These are phyloP conservation scores for Pectinophora gossypiella DNA, from an alignment of 1,140 invertebrate species.

Conservation along the genomic window DNA sequence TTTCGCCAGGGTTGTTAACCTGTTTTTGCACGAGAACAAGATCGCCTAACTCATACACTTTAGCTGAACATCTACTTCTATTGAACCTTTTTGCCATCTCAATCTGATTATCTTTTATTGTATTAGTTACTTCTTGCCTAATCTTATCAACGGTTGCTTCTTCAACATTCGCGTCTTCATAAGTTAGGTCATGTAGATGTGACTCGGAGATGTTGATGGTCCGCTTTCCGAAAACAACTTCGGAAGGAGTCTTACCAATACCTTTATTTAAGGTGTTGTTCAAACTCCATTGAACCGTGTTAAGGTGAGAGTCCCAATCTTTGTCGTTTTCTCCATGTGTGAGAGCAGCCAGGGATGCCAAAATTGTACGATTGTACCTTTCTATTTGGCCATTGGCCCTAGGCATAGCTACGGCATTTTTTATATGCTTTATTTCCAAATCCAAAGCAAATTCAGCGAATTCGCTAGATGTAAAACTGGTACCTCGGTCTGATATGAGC, in stretches of 20 bases:
- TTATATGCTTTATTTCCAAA: slow-evolving; percentile 1
- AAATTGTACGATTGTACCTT: slow-evolving; percentile 11
- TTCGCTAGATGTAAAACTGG: slow-evolving; percentile 7
- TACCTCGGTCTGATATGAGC: slow-evolving; percentile 6
- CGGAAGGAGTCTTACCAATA: not conserved
- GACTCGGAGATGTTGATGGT: not conserved
- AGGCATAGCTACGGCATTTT: slow-evolving; percentile 10
- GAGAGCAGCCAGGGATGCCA: slow-evolving; percentile 6
- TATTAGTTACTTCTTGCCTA: not conserved
- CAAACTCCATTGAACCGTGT: slow-evolving; percentile 7
- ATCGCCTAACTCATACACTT: slow-evolving; percentile 5
- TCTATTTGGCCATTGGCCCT: slow-evolving; percentile 12
- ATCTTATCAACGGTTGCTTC: not conserved
- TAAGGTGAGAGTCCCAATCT: slow-evolving; percentile 5
- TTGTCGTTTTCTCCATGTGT: slow-evolving; percentile 4
- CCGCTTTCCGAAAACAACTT: not conserved
- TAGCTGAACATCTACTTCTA: not conserved
- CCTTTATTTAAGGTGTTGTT: slow-evolving; percentile 4
- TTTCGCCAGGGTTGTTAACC: not conserved
- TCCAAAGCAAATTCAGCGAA: not conserved
- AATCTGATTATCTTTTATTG: slow-evolving; percentile 1
- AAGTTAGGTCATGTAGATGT: not conserved
- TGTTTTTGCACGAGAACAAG: slow-evolving; percentile 4
- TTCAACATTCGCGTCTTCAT: not conserved
- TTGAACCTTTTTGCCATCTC: slow-evolving; percentile 1